A percentile compares a stretch with the other conserved stretches of the same genome.
These are phyloP conservation scores for Thalassoma bifasciatum DNA, from an alignment of 2,113 vertebrate species.

Conservation along the genomic window DNA sequence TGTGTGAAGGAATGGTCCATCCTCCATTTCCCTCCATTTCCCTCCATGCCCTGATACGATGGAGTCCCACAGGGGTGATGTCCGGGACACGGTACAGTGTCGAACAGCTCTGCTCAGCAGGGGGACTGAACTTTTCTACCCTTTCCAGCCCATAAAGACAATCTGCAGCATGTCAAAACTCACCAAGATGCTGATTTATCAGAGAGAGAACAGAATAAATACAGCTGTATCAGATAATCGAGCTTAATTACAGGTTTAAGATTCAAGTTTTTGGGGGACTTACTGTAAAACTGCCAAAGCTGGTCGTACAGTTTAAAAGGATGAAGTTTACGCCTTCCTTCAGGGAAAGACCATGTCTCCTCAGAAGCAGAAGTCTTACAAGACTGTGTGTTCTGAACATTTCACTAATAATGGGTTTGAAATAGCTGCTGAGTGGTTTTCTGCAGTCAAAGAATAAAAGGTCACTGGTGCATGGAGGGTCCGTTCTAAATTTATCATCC, in stretches of 20 bases:
- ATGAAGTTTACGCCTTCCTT: no score
- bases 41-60: constrained; percentile 61
- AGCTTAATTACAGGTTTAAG: neutral
- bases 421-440: no score
- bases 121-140: constrained; percentile 39
- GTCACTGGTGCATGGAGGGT: no score
- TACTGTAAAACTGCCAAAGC: no score
- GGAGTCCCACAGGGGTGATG: constrained; percentile 33
- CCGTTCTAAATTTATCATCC: no score
- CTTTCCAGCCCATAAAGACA: constrained; percentile 43
- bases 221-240: constrained; percentile 25
- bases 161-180: constrained; percentile 13
- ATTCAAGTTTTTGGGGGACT: neutral
- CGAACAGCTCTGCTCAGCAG: constrained; percentile 25
- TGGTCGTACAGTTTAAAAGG: no score
- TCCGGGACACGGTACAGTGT: constrained; percentile 22
- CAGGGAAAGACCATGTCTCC: no score
- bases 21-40: constrained; percentile 65
- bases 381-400: no score
- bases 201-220: neutral
- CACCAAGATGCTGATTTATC: neutral
- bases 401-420: no score
- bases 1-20: constrained; percentile 59
- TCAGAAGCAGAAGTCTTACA: no score
- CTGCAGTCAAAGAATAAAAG: no score